These are phyloP conservation scores for Conistra vaccinii DNA, from an alignment of 2,888 invertebrate genomes.

Conservation along the genomic window DNA sequence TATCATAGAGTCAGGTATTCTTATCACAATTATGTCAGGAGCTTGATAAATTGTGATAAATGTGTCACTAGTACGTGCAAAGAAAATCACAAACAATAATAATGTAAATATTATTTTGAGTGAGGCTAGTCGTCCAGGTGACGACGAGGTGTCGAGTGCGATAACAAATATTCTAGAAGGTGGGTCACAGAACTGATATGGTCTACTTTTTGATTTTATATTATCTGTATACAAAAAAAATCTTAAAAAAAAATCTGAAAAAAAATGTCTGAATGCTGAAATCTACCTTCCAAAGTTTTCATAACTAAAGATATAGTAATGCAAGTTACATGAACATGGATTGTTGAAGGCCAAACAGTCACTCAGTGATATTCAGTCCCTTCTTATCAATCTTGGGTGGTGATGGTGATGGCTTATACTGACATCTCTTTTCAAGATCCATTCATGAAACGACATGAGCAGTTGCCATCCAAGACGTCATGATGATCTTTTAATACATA, in stretches of 20 bases:
- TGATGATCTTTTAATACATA: not conserved
- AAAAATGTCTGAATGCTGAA: not conserved
- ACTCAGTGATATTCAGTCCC: not conserved
- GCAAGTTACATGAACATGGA: not conserved
- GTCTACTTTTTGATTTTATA: not conserved
- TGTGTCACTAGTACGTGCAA: constrained; percentile 57
- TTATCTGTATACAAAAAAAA: not conserved
- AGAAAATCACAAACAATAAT: constrained; percentile 44
- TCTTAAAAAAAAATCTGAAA: too few species aligned
- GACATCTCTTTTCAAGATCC: not conserved
- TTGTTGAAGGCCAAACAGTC: not conserved
- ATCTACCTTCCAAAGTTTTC: not conserved
- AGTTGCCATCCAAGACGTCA: constrained; percentile 2
- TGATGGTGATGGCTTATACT: not conserved
- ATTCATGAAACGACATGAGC: not conserved
- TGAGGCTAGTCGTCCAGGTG: not conserved
- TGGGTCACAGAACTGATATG: not conserved
- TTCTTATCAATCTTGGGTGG: constrained; percentile 3
- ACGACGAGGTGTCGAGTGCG: not conserved
- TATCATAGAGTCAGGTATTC: constrained; percentile 35
- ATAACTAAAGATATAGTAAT: not conserved
- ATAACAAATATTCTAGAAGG: constrained; percentile 10
- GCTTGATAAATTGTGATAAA: constrained; percentile 65
- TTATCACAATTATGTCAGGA: constrained; percentile 68
- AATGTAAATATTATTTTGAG: constrained; percentile 44